Evolutionary conservation across 2,113 vertebrate species (phyloP), one percentile per base, ranked within the genome.

Genomic region (Percina caprodes): DNA sequence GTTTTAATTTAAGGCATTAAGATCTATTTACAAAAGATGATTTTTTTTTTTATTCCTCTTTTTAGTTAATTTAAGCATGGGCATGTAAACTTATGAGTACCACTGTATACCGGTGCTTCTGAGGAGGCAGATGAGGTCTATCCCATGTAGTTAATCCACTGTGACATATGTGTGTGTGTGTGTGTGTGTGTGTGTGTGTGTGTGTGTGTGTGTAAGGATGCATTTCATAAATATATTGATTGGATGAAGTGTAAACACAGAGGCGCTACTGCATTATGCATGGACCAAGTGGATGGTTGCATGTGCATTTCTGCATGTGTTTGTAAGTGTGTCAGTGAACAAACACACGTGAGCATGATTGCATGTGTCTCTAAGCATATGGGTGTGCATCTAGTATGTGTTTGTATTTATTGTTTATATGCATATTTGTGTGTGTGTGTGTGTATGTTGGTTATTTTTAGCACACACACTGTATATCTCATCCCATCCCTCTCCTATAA

Each of bases 221-320:
- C 6, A 2, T 75, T 91, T 89, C 4, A 85, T 88, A 80, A 80
- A 85, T 62, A 56, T 89, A 89, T 84, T 80, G 92, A 92, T 92
- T 62, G 51, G 30, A 24, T 72, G 71, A 83, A 46, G 72, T 76
- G 75, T 89, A 91, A 91, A 89, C 72, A 91, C 66, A 79, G 21
- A 2, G 69, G 59, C 5, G 14, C 71, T 74, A 0, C 63, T 92
- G 72, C 84, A 93, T 91, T 87, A 92, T 89, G 61, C 86, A 93
- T 89, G 54, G 42, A 19, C 33, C 15, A 49, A 62, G 61, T 13
- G 24, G 54, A 49, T 49, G 35, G n/a, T n/a, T 55, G 52, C 56
- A 56, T 69, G 77, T 68, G 56, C 68, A 52, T 72, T 30, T 7
- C 30, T 75, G 51, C 49, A 9, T 52, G 45, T 68, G 15, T 45